phyloP scores from a whole-genome alignment of 2,113 vertebrate genomes.

The Semnopithecus entellus region DNA sequence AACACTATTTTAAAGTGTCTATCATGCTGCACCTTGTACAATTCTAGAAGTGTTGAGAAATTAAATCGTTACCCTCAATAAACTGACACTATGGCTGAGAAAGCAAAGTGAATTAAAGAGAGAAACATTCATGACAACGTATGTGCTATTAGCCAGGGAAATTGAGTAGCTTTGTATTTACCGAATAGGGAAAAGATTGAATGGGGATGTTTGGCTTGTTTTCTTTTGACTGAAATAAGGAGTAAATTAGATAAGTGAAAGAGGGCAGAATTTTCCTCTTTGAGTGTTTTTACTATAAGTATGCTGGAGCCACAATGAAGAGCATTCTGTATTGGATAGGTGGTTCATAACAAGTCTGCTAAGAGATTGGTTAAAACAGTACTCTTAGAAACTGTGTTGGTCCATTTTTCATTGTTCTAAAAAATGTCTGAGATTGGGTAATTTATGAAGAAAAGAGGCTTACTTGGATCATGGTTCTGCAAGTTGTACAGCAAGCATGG shows the following conservation, averaged over 20 bases:
- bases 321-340: background rate
- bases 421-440: too few relatives aligned
- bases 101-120: background rate
- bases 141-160: background rate
- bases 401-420: too few relatives aligned
- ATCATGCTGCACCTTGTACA: background rate
- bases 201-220: background rate
- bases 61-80: background rate
- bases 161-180: background rate
- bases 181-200: background rate
- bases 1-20: background rate
- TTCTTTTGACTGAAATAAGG: background rate
- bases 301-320: background rate
- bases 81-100: background rate
- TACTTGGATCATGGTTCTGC: too few relatives aligned
- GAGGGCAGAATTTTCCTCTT: background rate
- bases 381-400: too few relatives aligned
- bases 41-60: background rate
- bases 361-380: background rate
- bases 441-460: too few relatives aligned
- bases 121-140: background rate
- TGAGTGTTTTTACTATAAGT: background rate
- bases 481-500: too few relatives aligned
- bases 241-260: background rate
- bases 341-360: background rate